Conservation (phyloP, 64 coral and sea anemone species). For the Porites australiensis region DNA sequence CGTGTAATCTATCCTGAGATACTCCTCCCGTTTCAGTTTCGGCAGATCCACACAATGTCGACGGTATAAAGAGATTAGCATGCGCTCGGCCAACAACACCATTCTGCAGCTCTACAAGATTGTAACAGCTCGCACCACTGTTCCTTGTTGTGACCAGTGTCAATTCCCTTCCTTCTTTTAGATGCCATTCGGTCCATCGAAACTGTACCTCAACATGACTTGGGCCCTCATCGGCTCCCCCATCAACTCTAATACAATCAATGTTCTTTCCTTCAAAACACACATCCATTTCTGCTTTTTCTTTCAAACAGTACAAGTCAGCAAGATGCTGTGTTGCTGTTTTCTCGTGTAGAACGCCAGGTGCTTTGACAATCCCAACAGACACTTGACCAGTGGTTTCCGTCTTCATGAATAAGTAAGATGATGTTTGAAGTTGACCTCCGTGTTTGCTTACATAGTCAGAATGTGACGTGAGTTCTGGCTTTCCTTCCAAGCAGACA, state of each 20-base stretch:
- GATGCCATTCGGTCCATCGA: slow-evolving; percentile 60
- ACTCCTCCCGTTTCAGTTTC: slow-evolving; percentile 31
- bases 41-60: slow-evolving; percentile 54
- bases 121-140: slow-evolving; percentile 43
- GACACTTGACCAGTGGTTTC: slow-evolving; percentile 33
- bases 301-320: slow-evolving; percentile 30
- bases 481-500: slow-evolving; percentile 28
- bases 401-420: slow-evolving; percentile 30
- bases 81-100: slow-evolving; percentile 32
- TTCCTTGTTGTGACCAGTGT: slow-evolving; percentile 49
- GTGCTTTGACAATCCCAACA: slow-evolving; percentile 48
- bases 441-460: slow-evolving; percentile 40
- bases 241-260: slow-evolving; percentile 69
- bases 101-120: slow-evolving; percentile 41
- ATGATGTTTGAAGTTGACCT: slow-evolving; percentile 35
- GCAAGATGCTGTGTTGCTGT: slow-evolving; percentile 26
- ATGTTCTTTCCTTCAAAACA: slow-evolving; percentile 35
- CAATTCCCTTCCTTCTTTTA: slow-evolving; percentile 42
- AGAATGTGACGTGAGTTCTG: slow-evolving; percentile 41
- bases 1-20: slow-evolving; percentile 30
- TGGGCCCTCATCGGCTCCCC: slow-evolving; percentile 53
- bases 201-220: slow-evolving; percentile 54
- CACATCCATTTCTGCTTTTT: slow-evolving; percentile 45
- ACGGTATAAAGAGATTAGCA: slow-evolving; percentile 30
- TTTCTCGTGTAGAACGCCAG: slow-evolving; percentile 34